These are phyloP conservation scores for Plecturocebus donacophilus DNA, from an alignment of 2,113 vertebrate species.

Conservation along the genomic window DNA sequence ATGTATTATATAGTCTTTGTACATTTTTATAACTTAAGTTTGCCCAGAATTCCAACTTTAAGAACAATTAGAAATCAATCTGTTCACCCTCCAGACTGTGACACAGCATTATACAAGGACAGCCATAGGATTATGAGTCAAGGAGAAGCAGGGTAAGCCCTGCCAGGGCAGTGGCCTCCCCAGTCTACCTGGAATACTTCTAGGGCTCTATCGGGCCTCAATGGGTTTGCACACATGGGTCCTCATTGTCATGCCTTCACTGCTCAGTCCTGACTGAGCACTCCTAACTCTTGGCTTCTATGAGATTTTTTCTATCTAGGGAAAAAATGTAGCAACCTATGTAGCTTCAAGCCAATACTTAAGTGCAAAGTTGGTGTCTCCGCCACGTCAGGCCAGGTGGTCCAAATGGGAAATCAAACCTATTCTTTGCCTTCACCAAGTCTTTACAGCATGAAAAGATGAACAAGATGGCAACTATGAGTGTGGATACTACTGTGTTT, in stretches of 20 bases:
- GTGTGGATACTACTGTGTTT: no score
- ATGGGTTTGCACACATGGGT: neutral
- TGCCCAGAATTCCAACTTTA: slow-evolving; percentile 3
- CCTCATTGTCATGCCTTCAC: neutral
- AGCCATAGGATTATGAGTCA: neutral
- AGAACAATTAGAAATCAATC: neutral
- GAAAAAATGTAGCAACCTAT: neutral
- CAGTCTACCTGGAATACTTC: neutral
- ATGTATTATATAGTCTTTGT: neutral
- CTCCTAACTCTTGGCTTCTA: neutral
- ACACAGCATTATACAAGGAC: neutral
- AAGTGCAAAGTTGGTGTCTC: neutral
- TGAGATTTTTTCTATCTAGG: neutral
- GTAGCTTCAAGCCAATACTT: neutral
- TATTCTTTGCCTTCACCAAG: neutral
- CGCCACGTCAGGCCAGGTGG: neutral
- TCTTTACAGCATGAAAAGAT: neutral
- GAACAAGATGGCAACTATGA: neutral
- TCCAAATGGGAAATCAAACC: neutral
- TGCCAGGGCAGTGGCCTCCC: neutral
- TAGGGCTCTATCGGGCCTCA: neutral
- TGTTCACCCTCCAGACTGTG: neutral
- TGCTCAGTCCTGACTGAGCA: neutral
- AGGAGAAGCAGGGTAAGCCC: neutral
- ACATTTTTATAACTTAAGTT: neutral